Evolutionary conservation across 2,113 vertebrate genomes (phyloP).

Genomic region (Benthochromis sp.): DNA sequence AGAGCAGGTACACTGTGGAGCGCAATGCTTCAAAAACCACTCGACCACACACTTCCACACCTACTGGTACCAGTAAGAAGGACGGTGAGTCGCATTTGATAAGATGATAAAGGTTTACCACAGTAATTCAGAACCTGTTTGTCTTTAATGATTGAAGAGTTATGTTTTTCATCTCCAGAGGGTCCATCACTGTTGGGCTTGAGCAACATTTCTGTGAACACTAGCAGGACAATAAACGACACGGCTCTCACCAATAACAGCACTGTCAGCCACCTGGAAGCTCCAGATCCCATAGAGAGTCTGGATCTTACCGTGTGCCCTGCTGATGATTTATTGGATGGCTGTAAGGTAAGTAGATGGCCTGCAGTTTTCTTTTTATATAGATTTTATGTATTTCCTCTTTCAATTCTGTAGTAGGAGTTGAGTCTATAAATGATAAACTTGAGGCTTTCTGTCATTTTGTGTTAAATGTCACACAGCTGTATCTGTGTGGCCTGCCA

Average conservation of each 20-base stretch:
- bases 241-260: constrained; percentile 70
- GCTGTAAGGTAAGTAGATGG: constrained; percentile 77
- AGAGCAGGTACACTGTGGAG: constrained; percentile 79
- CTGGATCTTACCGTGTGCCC: constrained; percentile 81
- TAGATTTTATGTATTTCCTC: neutral
- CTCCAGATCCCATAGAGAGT: constrained; percentile 75
- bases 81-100: constrained; percentile 64
- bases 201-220: constrained; percentile 88
- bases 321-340: constrained; percentile 88
- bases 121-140: neutral
- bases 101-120: accelerated
- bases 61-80: constrained; percentile 66
- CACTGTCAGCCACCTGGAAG: constrained; percentile 71
- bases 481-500: constrained; percentile 86
- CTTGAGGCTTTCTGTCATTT: neutral
- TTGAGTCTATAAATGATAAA: neutral
- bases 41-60: constrained; percentile 84
- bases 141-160: neutral
- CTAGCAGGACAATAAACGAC: constrained; percentile 80
- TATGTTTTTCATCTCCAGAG: neutral
- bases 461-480: constrained; percentile 59
- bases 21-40: constrained; percentile 34
- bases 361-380: neutral
- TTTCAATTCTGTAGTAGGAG: neutral
- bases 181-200: constrained; percentile 78